Evolutionary conservation across 1,140 invertebrate genomes (phyloP), one percentile per base, ranked within the genome.

Genomic region (Lasaia peninsularis): DNA sequence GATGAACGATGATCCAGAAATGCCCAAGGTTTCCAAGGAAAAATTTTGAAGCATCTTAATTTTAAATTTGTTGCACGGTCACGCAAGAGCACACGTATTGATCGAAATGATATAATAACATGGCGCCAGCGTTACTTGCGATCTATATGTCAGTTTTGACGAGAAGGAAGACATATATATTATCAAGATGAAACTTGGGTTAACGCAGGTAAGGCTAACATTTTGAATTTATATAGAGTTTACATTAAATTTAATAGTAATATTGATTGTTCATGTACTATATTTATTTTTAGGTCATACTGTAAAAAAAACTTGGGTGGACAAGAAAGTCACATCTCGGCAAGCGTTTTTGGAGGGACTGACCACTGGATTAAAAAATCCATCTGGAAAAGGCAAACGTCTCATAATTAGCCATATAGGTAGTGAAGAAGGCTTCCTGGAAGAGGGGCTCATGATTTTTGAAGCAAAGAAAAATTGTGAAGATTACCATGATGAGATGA

Each of bases 351-450:
- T 50, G 12, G 48, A 55, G 8, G 72, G 74, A 14, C 52, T 78
- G 24, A 64, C 69, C 8, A 76, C 73, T 52, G 75, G 75, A 8
- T 69, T 80, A n/a, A 64, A 75, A 68, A 58, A 64, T 59, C 71
- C 69, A 32, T 55, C 69, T 32, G 72, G 69, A 60, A 82, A 73
- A 60, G 67, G 75, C 11, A 67, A 58, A 62, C 63, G 67, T 44
- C 40, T 78, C 21, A 75, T 80, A 57, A 69, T 75, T 55, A 50
- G 63, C 31, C 68, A 76, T 61, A 71, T 76, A 60, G 72, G 68
- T 49, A 57, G 58, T 18, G 65, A 74, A 49, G 56, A 69, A 65
- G 71, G 69, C 35, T 75, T 79, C 51, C 37, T 77, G 12, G 62
- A 71, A 24, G 67, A 58, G 14, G 61, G 65, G 3, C 28, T 71